A percentile compares a stretch with the other conserved stretches of the same genome.
phyloP scores from a whole-genome alignment of 2,888 invertebrate species.

The Aphrophora alni region DNA sequence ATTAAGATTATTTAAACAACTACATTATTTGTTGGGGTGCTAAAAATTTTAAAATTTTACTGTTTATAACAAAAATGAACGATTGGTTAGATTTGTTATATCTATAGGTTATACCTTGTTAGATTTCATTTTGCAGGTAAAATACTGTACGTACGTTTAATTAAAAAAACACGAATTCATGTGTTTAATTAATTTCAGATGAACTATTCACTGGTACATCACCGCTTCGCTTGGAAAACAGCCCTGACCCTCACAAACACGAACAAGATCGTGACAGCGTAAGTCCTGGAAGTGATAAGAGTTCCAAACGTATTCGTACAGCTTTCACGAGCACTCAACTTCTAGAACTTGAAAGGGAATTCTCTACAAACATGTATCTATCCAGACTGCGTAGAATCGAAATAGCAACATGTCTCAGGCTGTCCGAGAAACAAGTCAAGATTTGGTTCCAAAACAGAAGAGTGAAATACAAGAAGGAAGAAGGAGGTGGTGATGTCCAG shows the following conservation, averaged over 20 bases:
- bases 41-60: no score
- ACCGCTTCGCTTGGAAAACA: background rate
- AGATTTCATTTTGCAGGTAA: no score
- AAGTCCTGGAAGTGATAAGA: slow-evolving; percentile 58
- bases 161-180: no score
- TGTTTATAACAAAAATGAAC: no score
- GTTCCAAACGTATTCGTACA: slow-evolving; percentile 88
- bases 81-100: no score
- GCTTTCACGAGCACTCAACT: slow-evolving; percentile 92
- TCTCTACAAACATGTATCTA: slow-evolving; percentile 88
- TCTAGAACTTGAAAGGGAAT: slow-evolving; percentile 81
- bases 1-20: no score
- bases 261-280: slow-evolving; percentile 53
- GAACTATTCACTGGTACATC: slow-evolving; percentile 7
- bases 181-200: slow-evolving; percentile 21
- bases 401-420: slow-evolving; percentile 84
- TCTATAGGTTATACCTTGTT: no score
- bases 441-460: slow-evolving; percentile 95
- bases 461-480: slow-evolving; percentile 91
- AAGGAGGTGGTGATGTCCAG: slow-evolving; percentile 21
- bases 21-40: no score
- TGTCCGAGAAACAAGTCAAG: slow-evolving; percentile 81
- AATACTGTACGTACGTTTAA: no score
- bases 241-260: background rate
- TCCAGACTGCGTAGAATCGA: slow-evolving; percentile 89